Evolutionary conservation across 2,113 vertebrate genomes (phyloP).

Genomic region (Seriola quinqueradiata): DNA sequence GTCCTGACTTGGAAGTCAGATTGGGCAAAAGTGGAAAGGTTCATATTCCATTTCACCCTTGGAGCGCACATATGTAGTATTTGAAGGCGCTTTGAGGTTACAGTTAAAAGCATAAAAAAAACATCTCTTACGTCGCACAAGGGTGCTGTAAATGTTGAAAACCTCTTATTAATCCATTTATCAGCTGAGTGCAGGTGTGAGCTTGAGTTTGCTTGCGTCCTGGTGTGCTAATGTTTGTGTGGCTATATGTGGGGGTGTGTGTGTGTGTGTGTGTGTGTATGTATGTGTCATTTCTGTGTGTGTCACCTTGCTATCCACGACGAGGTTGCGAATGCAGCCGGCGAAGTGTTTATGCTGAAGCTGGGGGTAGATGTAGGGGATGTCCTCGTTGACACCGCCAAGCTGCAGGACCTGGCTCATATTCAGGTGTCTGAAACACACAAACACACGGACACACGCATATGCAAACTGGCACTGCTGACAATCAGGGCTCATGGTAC

Average conservation of each 20-base stretch:
- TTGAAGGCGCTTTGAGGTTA: constrained; percentile 53
- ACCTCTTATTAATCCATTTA: constrained; percentile 68
- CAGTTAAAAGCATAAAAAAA: constrained; percentile 56
- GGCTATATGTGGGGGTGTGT: background rate
- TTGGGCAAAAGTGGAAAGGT: constrained; percentile 25
- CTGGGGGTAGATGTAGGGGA: constrained; percentile 89
- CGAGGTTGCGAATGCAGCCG: constrained; percentile 90
- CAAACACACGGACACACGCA: background rate
- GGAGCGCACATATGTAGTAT: constrained; percentile 16
- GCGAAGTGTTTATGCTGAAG: constrained; percentile 90
- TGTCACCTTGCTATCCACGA: constrained; percentile 91
- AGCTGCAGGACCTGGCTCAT: constrained; percentile 89
- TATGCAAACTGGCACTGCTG: too few species aligned
- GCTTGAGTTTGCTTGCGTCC: constrained; percentile 1
- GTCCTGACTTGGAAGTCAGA: constrained; percentile 38
- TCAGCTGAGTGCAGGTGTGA: constrained; percentile 56
- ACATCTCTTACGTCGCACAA: constrained; percentile 27
- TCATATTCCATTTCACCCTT: constrained; percentile 45
- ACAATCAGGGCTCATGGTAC: too few species aligned
- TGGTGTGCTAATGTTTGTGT: constrained; percentile 29
- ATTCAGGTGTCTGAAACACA: constrained; percentile 86
- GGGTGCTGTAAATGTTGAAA: constrained; percentile 42
- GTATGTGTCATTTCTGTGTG: background rate
- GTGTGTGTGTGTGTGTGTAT: background rate
- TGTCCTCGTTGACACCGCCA: constrained; percentile 89